phyloP scores from a whole-genome alignment of 2,797 vertebrate species.

The Centropyge bicolor region DNA sequence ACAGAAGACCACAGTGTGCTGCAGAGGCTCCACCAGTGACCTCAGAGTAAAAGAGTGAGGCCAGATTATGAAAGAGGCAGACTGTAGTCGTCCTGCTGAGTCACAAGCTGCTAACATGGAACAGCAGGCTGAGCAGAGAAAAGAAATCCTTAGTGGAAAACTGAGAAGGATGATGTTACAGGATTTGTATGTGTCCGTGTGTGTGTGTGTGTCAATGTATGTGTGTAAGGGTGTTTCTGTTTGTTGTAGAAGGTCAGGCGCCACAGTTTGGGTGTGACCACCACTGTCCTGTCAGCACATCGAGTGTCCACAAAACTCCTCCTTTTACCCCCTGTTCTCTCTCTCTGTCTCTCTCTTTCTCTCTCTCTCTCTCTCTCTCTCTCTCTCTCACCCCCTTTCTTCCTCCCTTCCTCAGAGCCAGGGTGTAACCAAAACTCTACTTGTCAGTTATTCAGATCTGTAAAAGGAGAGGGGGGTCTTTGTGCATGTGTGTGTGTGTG shows the following conservation, averaged over 20 bases:
- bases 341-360: conserved; percentile 39
- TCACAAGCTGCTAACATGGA: conserved; percentile 70
- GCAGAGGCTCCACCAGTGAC: conserved; percentile 21
- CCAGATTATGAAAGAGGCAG: conserved; percentile 63
- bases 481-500: conserved; percentile 42
- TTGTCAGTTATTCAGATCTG: conserved; percentile 81
- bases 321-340: conserved; percentile 58
- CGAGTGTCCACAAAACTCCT: conserved; percentile 74
- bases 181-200: conserved; percentile 11
- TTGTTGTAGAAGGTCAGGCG: conserved; percentile 82
- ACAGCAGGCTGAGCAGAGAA: conserved; percentile 49
- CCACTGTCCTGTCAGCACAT: conserved; percentile 80
- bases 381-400: conserved; percentile 38
- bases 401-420: conserved; percentile 74
- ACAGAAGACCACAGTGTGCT: not conserved
- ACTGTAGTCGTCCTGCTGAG: conserved; percentile 72
- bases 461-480: conserved; percentile 66
- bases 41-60: conserved; percentile 40
- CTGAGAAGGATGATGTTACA: conserved; percentile 68
- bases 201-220: conserved; percentile 25
- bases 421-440: conserved; percentile 80
- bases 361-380: conserved; percentile 5
- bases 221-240: conserved; percentile 73
- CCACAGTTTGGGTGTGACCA: conserved; percentile 83
- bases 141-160: conserved; percentile 58